phyloP scores from a whole-genome alignment of 2,888 invertebrate species.

The Lasioglossum villosulum region DNA sequence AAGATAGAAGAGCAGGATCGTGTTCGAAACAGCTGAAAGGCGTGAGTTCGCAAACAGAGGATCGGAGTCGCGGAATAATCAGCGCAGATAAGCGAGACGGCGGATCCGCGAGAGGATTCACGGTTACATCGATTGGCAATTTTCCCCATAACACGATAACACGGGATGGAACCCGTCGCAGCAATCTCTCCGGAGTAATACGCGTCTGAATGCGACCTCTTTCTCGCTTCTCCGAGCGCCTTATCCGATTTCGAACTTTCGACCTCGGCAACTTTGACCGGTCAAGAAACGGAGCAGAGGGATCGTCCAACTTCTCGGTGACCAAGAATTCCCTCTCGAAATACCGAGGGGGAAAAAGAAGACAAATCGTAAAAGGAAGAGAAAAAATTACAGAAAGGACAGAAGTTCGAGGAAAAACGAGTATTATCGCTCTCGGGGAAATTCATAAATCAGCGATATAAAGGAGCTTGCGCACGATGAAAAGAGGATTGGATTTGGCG shows the following conservation, averaged over 20 bases:
- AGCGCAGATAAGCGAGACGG: neutral
- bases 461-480: neutral
- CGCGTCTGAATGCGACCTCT: constrained; percentile 1
- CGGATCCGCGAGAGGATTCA: neutral
- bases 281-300: neutral
- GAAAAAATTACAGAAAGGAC: constrained; percentile 1
- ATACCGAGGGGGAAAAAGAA: neutral
- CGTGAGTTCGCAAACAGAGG: neutral
- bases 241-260: constrained; percentile 22
- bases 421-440: constrained; percentile 4
- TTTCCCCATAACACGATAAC: constrained; percentile 21
- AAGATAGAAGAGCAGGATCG: neutral
- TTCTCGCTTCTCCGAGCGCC: neutral
- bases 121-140: constrained; percentile 25
- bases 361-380: neutral
- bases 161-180: constrained; percentile 6
- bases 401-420: neutral
- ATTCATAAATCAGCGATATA: constrained; percentile 25
- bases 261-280: neutral
- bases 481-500: constrained; percentile 3
- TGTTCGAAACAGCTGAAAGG: neutral
- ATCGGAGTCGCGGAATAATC: neutral
- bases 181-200: constrained; percentile 4
- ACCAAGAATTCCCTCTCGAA: neutral
- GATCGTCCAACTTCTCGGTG: neutral